A percentile compares a stretch with the other conserved stretches of the same genome.
phyloP scores from a whole-genome alignment of 2,797 vertebrate genomes.

The Premnoplex brunnescens region DNA sequence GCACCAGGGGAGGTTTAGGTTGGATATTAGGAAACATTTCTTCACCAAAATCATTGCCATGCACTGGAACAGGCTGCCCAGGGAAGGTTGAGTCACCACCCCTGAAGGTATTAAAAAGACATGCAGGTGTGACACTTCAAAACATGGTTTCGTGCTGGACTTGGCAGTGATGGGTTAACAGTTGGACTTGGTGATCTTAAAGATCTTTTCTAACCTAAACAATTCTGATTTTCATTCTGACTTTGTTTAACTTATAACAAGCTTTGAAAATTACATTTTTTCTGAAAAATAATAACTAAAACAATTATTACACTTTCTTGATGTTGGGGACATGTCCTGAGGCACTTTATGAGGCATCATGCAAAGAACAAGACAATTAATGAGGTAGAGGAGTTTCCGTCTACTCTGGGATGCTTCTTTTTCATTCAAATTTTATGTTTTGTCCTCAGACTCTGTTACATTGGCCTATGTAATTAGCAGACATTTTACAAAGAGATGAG shows the following conservation, averaged over 20 bases:
- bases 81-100: not conserved
- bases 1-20: not conserved
- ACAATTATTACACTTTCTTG: not conserved
- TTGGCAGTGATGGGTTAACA: not conserved
- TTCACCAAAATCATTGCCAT: not conserved
- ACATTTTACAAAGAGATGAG: not conserved
- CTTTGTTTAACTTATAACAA: not conserved
- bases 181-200: not conserved
- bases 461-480: not conserved
- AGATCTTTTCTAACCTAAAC: not conserved
- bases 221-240: not conserved
- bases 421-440: not conserved
- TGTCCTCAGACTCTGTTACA: not conserved
- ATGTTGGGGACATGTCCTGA: not conserved
- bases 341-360: not conserved
- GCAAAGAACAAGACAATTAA: not conserved
- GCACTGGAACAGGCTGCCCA: not conserved
- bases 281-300: not conserved
- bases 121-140: not conserved
- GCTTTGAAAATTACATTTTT: not conserved
- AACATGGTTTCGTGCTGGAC: not conserved
- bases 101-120: not conserved
- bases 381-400: not conserved
- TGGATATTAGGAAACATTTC: not conserved
- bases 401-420: not conserved